Base-by-base conservation (phyloP, 37 sponge, comb jelly and placozoan genomes). In the Amphimedon queenslandica region DNA sequence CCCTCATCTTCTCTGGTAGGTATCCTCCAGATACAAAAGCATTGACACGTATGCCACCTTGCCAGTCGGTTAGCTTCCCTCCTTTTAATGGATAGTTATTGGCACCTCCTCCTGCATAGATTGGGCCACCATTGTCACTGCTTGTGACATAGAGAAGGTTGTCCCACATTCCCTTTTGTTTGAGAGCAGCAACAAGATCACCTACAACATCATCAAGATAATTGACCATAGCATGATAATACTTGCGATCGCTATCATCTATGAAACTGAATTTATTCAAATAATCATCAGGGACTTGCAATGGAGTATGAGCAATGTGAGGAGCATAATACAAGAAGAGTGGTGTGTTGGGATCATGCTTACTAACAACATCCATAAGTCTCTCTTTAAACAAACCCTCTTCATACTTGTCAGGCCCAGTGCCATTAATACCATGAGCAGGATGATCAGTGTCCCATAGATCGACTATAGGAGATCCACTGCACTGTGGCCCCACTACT, bases 71-170 rank as follows among this genome's bases (percentile, higher is more conserved):
- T 55, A 10, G n/a, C 33, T 79, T 79, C 3, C 72, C 80, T 23
- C 80, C 80, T 55, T 58, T 64, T 53, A 84, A 66, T 1, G 86
- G 80, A 37, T 71, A 79, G 75, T 85, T 85, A 32, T 72, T 85
- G 20, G 74, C 86, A 24, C 67, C 73, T n/a, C 64, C 63, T 4
- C 69, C 68, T 39, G n/a, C n/a, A n/a, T n/a, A n/a, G n/a, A n/a
- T n/a, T n/a, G n/a, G n/a, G n/a, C n/a, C n/a, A n/a, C n/a, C 89
- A 77, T 88, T 88, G 55, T 87, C 87, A 27, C 69, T 64, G 23
- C 61, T 75, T 29, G 68, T 66, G 57, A 88, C 68, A 57, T 82
- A 53, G 55, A 88, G 53, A 0, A 82, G 69, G 63, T 88, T 78
- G 37, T 88, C 71, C 89, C 89, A 88, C 60, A 88, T 30, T 13